A percentile compares a stretch with the other conserved stretches of the same genome.
These are phyloP conservation scores for Pangasianodon gigas DNA, from an alignment of 2,113 vertebrate genomes.

Conservation along the genomic window DNA sequence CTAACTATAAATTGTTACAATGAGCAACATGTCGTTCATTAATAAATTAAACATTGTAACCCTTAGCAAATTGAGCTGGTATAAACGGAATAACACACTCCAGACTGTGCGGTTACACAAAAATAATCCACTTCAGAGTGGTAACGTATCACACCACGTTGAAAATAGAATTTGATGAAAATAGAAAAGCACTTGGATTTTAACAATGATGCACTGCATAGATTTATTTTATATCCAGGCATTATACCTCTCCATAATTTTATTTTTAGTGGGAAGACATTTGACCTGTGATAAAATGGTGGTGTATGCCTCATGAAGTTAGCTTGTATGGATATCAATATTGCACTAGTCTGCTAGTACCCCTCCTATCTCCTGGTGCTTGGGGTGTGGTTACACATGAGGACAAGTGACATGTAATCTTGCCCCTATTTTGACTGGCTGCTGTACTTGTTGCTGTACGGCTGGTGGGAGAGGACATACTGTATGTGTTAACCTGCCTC, in stretches of 20 bases:
- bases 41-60: not conserved
- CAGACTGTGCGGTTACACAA: not conserved
- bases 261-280: not conserved
- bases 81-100: not conserved
- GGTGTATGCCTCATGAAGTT: not conserved
- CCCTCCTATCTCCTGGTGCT: not conserved
- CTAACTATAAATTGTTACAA: not conserved
- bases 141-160: not conserved
- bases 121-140: not conserved
- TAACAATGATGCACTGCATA: not conserved
- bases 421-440: not conserved
- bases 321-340: not conserved
- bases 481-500: too few relatives aligned
- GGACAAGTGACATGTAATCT: not conserved
- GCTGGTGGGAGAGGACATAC: not conserved
- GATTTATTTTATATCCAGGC: not conserved
- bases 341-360: not conserved
- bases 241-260: not conserved
- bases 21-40: not conserved
- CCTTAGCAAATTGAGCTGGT: not conserved
- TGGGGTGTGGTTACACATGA: not conserved
- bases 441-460: not conserved
- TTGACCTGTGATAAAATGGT: not conserved
- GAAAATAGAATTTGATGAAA: not conserved
- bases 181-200: not conserved